Percentiles rank a stretch among this genome's conserved stretches.
Evolutionary conservation across 2,797 vertebrate species (phyloP).

Genomic region (Trachops cirrhosus): DNA sequence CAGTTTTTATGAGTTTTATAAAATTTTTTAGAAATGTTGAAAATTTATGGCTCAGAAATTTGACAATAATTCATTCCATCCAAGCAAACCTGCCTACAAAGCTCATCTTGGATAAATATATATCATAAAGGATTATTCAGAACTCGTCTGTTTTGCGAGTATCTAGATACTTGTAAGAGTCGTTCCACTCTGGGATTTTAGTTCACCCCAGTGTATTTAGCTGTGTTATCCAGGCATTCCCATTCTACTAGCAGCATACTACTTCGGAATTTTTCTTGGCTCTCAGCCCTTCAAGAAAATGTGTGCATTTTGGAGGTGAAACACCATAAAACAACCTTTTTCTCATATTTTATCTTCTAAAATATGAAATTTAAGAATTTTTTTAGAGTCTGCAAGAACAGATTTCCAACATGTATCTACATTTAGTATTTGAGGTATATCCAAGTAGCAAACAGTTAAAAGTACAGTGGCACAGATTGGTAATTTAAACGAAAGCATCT

Average conservation of each 20-base stretch:
- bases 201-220: neutral
- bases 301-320: slow-evolving; percentile 8
- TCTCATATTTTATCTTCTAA: slow-evolving; percentile 38
- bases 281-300: neutral
- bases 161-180: neutral
- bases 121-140: slow-evolving; percentile 11
- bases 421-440: neutral
- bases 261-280: slow-evolving; percentile 45
- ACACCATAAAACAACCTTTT: slow-evolving; percentile 1
- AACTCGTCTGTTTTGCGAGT: neutral
- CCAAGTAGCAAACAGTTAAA: neutral
- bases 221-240: neutral
- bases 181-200: neutral
- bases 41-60: slow-evolving; percentile 25
- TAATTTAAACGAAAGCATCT: slow-evolving; percentile 14
- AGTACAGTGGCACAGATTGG: neutral
- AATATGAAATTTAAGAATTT: slow-evolving; percentile 17
- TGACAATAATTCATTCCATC: slow-evolving; percentile 28
- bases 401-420: neutral
- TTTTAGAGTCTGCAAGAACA: neutral
- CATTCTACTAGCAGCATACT: neutral
- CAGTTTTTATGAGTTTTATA: neutral
- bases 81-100: neutral
- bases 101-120: neutral
- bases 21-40: slow-evolving; percentile 42